Conservation (phyloP, 2,797 vertebrate species). For the Falco peregrinus region DNA sequence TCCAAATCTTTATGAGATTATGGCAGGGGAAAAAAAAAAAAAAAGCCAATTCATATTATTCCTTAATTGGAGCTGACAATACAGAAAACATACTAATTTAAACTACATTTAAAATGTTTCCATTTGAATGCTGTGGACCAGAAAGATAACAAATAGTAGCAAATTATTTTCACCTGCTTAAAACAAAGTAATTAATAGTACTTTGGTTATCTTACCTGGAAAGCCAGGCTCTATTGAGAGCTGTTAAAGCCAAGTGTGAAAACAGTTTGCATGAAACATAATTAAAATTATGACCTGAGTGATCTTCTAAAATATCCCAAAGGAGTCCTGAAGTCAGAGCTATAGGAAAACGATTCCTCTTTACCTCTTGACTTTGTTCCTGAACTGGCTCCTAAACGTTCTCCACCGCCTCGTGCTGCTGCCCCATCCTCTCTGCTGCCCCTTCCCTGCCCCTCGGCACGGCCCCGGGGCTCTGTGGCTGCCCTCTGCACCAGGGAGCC, state of each 20-base stretch:
- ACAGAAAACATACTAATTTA: not conserved
- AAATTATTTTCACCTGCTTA: constrained; percentile 57
- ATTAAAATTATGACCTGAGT: constrained; percentile 46
- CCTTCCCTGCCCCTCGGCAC: not conserved
- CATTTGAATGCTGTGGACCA: not conserved
- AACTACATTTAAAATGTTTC: not conserved
- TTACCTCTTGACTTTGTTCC: not conserved
- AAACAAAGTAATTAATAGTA: constrained; percentile 44
- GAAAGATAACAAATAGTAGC: constrained; percentile 49
- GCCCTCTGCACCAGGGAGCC: not conserved
- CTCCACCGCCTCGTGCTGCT: not conserved
- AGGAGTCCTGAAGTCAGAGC: not conserved
- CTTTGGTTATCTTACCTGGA: constrained; percentile 53
- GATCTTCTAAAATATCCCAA: not conserved
- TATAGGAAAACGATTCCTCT: not conserved
- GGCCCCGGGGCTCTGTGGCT: not conserved
- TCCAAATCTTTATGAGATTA: not conserved
- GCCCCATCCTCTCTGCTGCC: not conserved
- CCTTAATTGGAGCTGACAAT: not conserved
- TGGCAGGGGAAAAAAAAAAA: not conserved
- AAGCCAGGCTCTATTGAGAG: constrained; percentile 35
- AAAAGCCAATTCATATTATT: not conserved
- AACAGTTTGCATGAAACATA: constrained; percentile 27
- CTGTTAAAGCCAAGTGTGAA: constrained; percentile 42
- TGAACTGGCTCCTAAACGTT: not conserved